A percentile compares a stretch with the other conserved stretches of the same genome.
These are phyloP conservation scores for Pardosa pseudoannulata DNA, from an alignment of 2,888 invertebrate genomes.

Conservation along the genomic window DNA sequence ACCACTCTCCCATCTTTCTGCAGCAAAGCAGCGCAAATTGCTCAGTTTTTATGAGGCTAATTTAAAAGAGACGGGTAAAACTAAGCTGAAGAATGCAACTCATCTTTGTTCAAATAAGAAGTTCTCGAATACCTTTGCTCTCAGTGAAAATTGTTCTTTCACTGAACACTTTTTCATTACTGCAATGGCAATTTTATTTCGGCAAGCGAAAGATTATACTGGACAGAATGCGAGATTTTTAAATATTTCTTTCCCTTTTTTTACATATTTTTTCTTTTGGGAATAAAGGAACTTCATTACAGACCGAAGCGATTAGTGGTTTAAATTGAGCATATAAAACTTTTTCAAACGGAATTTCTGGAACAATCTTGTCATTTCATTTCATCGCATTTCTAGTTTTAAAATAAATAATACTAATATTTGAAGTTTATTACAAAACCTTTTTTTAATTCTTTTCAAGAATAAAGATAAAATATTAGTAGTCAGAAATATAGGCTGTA, in stretches of 20 bases:
- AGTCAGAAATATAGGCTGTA: too few species aligned
- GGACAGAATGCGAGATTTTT: background rate
- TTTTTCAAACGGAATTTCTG: too few species aligned
- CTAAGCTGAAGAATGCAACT: background rate
- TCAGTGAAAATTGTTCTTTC: background rate
- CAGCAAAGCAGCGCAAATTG: background rate
- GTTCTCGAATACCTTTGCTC: background rate
- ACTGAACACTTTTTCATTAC: background rate
- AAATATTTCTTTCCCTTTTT: background rate
- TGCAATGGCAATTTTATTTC: background rate
- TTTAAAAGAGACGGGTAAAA: background rate
- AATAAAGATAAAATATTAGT: too few species aligned
- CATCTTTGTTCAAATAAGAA: constrained; percentile 2
- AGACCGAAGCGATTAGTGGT: background rate
- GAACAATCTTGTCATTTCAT: too few species aligned
- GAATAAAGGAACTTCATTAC: constrained; percentile 1
- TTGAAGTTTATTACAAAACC: too few species aligned
- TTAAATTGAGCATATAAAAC: too few species aligned
- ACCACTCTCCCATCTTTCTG: background rate
- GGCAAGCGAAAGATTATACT: background rate
- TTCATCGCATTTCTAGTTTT: too few species aligned
- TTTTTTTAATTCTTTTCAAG: too few species aligned
- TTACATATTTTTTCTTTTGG: background rate
- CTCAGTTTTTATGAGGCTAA: constrained; percentile 3
- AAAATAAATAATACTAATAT: too few species aligned